Evolutionary conservation across 2,797 vertebrate genomes (phyloP), one percentile per base, ranked within the genome.

Genomic region (Tokudaia muenninki): DNA sequence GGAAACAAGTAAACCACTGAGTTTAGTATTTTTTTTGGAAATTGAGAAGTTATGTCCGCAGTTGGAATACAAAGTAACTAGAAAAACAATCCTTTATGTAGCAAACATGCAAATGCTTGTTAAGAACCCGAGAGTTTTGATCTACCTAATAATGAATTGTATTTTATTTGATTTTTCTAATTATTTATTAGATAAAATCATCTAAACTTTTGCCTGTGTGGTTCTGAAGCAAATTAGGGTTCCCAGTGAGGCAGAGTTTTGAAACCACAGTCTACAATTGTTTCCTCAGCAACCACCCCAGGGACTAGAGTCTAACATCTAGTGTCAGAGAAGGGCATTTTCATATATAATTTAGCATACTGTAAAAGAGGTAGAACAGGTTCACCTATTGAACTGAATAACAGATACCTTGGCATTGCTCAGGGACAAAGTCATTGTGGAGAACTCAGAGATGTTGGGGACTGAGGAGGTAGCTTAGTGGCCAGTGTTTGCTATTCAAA

Each of bases 1-100:
- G 72, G 70, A 96, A 97, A 95, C 82, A 89, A 97, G 91, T 47
- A 93, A 41, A 57, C 4, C 8, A n/a, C 8, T 74, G 83, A 95
- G 19, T 93, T 74, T 29, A 94, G 34, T 55, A 34, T 4, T 92
- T 17, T 52, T 8, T 96, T 50, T 94, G 65, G 94, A 37, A 2
- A 44, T 93, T 93, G 17, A 86, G 47, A 91, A 93, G 41, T 17
- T 82, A 47, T 55, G 37, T 12, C 41, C 1, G 93, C 86, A 8
- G 10, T 41, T 41, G 75, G 75, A 83, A 47, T 9, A 3, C 37
- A 92, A 87, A 92, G 63, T 82, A 86, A 55, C 41, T 84, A 34
- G 52, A 72, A 47, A 81, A 57, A 34, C 65, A 50, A 59, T 70
- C 7, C 63, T 90, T 75, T 61, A 41, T 17, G 29, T 22, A 74